phyloP scores from a whole-genome alignment of 2,113 vertebrate species.

The Noctilio leporinus region DNA sequence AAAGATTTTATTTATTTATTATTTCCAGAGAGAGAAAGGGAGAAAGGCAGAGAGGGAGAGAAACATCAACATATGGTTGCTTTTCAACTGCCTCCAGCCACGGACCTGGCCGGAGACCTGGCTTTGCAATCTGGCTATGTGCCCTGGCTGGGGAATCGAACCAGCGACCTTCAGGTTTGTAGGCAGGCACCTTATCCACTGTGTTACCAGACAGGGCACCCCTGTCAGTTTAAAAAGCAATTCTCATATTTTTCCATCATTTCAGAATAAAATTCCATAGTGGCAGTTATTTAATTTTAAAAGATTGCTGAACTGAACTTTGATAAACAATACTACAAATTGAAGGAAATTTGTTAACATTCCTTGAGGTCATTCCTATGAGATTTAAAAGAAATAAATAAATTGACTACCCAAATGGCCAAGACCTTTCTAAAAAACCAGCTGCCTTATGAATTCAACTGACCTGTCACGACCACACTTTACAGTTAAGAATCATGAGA shows the following conservation, averaged over 20 bases:
- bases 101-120: too few relatives aligned
- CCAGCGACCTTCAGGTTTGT: too few relatives aligned
- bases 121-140: too few relatives aligned
- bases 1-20: too few relatives aligned
- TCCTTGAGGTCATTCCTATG: constrained; percentile 17
- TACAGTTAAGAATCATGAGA: constrained; percentile 2
- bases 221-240: constrained; percentile 39
- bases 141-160: too few relatives aligned
- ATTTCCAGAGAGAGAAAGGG: too few relatives aligned
- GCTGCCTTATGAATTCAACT: constrained; percentile 10
- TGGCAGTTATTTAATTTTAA: constrained; percentile 30
- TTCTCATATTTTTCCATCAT: not conserved
- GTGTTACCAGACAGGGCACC: too few relatives aligned
- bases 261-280: not conserved
- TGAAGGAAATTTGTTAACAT: not conserved
- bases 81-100: too few relatives aligned
- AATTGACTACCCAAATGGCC: not conserved
- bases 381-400: not conserved
- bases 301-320: constrained; percentile 33
- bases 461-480: not conserved
- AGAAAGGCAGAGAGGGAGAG: too few relatives aligned
- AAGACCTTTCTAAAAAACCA: constrained; percentile 32
- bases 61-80: too few relatives aligned
- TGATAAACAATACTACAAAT: not conserved
- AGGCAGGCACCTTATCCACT: too few relatives aligned